phyloP scores from a whole-genome alignment of 2,797 vertebrate species.

The Monodelphis domestica region DNA sequence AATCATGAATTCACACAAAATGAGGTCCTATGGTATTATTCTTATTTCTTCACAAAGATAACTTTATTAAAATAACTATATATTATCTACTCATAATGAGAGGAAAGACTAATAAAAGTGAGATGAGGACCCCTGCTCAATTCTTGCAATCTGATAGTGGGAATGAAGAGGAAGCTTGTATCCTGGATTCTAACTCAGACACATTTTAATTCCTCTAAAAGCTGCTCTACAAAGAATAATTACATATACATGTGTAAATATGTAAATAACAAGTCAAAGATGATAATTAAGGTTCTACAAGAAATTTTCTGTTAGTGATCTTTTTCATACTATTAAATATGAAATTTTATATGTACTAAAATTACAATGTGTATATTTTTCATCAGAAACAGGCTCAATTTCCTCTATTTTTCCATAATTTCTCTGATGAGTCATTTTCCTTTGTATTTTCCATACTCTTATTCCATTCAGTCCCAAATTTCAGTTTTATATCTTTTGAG shows the following conservation, averaged over 20 bases:
- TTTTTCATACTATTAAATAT: not conserved
- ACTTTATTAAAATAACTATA: not conserved
- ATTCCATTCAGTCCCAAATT: not conserved
- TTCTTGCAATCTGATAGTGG: not conserved
- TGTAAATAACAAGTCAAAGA: not conserved
- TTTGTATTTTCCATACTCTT: not conserved
- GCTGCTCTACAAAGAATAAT: not conserved
- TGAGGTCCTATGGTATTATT: no score
- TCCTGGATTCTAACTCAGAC: not conserved
- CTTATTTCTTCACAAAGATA: not conserved
- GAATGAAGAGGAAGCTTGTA: not conserved
- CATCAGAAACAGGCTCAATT: not conserved
- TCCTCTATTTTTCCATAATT: not conserved
- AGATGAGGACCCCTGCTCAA: not conserved
- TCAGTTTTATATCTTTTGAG: not conserved
- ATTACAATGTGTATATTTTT: not conserved
- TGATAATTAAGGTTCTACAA: not conserved
- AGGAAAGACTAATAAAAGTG: not conserved
- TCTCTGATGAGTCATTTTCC: not conserved
- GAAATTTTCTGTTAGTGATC: not conserved
- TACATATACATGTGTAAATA: not conserved
- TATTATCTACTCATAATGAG: not conserved
- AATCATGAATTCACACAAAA: no score
- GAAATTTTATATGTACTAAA: not conserved
- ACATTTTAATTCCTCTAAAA: not conserved